Conservation (phyloP, 2,113 vertebrate species). For the Sylvicapra grimmia region DNA sequence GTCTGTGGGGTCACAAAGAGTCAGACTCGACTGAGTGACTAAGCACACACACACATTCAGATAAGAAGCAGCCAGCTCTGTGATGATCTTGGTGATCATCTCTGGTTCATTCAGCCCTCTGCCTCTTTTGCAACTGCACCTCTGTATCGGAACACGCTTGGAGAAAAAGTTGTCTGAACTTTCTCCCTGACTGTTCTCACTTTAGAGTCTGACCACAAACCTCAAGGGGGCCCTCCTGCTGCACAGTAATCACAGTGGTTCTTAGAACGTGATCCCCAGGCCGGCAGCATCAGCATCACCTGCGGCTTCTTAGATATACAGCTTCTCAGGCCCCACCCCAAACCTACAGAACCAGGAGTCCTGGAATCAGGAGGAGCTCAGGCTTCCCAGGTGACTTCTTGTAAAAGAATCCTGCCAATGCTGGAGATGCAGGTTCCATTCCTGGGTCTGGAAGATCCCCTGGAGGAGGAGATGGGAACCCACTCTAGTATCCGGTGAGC, state of each 20-base stretch:
- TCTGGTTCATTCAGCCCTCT: neutral
- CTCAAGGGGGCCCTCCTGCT: neutral
- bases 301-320: neutral
- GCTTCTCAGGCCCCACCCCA: neutral
- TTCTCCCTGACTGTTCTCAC: neutral
- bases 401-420: neutral
- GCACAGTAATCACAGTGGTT: neutral
- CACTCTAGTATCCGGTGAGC: neutral
- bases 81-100: neutral
- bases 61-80: neutral
- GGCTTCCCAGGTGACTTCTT: neutral
- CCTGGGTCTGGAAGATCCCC: neutral
- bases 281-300: neutral
- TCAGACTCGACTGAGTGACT: neutral
- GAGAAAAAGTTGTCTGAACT: neutral
- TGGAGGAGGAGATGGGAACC: neutral
- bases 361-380: neutral
- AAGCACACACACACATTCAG: neutral
- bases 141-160: neutral
- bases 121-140: neutral
- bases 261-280: neutral
- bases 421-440: neutral
- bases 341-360: neutral
- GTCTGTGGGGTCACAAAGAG: neutral
- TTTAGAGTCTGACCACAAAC: neutral